Conservation (phyloP, 2,797 vertebrate species). For the Liparis tanakae region DNA sequence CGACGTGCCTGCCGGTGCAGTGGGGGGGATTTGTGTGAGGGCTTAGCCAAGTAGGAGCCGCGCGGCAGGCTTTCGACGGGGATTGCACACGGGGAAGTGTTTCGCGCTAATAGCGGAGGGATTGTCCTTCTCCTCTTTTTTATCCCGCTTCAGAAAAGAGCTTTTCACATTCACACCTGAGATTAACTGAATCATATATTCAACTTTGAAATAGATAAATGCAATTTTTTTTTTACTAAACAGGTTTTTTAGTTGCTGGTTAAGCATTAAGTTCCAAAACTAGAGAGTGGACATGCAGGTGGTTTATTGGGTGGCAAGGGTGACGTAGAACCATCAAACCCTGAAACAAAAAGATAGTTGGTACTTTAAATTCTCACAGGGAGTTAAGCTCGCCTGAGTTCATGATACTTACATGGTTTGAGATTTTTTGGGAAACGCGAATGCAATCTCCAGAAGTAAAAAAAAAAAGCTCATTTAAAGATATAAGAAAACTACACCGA, state of each 20-base stretch:
- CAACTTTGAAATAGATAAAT: conserved; percentile 5
- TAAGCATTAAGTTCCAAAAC: not conserved
- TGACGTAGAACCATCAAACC: not conserved
- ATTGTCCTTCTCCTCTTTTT: not conserved
- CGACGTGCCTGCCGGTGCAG: conserved; percentile 68
- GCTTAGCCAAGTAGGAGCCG: conserved; percentile 74
- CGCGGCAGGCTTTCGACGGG: conserved; percentile 39
- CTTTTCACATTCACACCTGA: conserved; percentile 15
- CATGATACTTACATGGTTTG: not conserved
- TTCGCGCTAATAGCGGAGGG: conserved; percentile 21
- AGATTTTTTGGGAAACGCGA: not conserved
- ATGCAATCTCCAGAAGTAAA: not conserved
- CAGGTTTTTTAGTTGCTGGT: not conserved
- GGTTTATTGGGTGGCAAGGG: not conserved
- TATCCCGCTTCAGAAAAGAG: not conserved
- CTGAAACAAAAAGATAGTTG: not conserved
- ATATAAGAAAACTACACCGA: not conserved
- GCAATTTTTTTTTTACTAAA: not conserved
- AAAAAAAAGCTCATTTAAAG: not conserved
- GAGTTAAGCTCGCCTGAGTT: not conserved
- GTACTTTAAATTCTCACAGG: not conserved
- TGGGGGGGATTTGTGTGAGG: conserved; percentile 73
- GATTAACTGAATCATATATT: conserved; percentile 41
- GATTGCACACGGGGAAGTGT: conserved; percentile 38
- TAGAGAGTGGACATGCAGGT: not conserved